Base-by-base conservation (phyloP, 2,797 vertebrate species). In the Xenops minutus region DNA sequence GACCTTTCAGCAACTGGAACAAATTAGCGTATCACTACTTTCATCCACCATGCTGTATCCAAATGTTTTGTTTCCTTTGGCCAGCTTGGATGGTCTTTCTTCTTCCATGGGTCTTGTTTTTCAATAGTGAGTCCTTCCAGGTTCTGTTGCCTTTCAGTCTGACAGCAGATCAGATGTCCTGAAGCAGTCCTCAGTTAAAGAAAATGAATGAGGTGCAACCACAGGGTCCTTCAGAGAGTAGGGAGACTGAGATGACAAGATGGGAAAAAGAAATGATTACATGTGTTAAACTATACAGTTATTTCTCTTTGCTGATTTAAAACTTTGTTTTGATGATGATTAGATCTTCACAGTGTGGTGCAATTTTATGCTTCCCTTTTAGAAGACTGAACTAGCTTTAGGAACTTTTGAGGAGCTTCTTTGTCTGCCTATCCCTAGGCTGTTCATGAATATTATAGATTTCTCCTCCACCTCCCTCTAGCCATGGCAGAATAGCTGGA, bases 401-500 rank as follows among this genome's bases (percentile, higher is more conserved):
- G 51, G 29, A 78, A 24, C 19, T 64, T 90, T 76, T 32, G 44
- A 77, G 23, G 21, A 62, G 6, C 1, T 71, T 64, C 32, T 59
- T 7, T 44, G 24, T n/a, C 49, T n/a, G 8, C 2, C 36, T 43
- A 12, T 6, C 16, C 3, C 11, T 21, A 79, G 19, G 13, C 27
- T 37, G 4, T 27, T 14, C 37, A 21, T 14, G 7, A 71, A 72
- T 3, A 9, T 19, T 64, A 26, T 8, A 66, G 14, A 77, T 81
- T 80, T 30, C 22, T 67, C 46, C 9, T 4, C 7, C 3, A 8
- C 22, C 4, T 9, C 11, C 1, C 7, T 37, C 24, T 0, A 2
- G 0, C 6, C 21, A 20, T 49, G 24, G 24, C 24, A 75, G 32
- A 71, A 36, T 30, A 56, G 24, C 11, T 67, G 16, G 6, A 23